Conservation (phyloP, 35 echinoderm and acorn worm species). For the Acanthaster planci region DNA sequence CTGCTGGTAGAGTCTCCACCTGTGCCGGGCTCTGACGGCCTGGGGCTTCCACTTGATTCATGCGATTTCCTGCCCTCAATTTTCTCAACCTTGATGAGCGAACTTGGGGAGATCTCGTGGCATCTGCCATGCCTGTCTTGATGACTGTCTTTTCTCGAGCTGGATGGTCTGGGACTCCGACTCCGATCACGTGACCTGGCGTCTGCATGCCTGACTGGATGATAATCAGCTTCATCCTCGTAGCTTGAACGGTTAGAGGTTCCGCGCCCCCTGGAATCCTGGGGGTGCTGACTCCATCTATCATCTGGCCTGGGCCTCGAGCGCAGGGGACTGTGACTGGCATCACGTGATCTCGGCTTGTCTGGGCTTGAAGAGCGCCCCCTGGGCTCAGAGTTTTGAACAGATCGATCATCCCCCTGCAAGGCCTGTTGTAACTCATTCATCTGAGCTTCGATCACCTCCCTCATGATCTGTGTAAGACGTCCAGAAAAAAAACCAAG, state of each 20-base stretch:
- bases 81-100: conserved; percentile 6
- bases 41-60: not conserved
- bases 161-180: not conserved
- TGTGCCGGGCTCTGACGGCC: not conserved
- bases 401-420: conserved; percentile 10
- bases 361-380: not conserved
- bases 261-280: not conserved
- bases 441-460: conserved; percentile 70
- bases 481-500: not conserved
- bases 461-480: conserved; percentile 59
- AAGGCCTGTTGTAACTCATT: not conserved
- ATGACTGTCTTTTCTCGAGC: not conserved
- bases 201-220: too few relatives aligned
- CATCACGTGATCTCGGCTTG: not conserved
- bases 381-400: not conserved
- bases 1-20: not conserved
- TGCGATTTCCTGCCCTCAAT: not conserved
- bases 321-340: not conserved
- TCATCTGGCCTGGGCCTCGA: not conserved
- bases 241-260: not conserved
- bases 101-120: not conserved
- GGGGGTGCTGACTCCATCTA: not conserved
- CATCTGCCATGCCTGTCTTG: not conserved
- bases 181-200: not conserved
- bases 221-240: not conserved